Evolutionary conservation across 2,888 invertebrate species (phyloP).

Genomic region (Drosophila longiperda): DNA sequence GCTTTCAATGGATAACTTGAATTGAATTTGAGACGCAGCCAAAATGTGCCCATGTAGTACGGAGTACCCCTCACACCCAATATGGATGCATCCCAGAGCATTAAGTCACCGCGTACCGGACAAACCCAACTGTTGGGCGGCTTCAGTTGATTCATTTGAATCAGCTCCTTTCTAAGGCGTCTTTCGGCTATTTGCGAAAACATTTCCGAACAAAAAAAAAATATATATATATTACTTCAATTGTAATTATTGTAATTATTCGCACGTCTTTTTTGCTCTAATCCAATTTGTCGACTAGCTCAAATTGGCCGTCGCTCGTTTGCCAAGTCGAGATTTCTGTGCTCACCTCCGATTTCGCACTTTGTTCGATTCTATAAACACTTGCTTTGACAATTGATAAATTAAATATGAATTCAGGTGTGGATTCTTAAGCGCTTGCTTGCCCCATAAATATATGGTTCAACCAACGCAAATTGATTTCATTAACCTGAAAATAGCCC

Average conservation of each 20-base stretch:
- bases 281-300: background rate
- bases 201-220: background rate
- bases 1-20: conserved; percentile 26
- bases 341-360: background rate
- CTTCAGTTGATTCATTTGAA: background rate
- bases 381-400: background rate
- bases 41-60: conserved; percentile 35
- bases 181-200: conserved; percentile 14
- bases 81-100: conserved; percentile 38
- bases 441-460: background rate
- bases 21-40: conserved; percentile 17
- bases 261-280: background rate
- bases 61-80: conserved; percentile 21
- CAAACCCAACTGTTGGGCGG: conserved; percentile 18
- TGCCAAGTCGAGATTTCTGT: background rate
- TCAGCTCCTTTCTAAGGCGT: conserved; percentile 31
- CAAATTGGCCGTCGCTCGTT: background rate
- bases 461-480: background rate
- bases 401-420: background rate
- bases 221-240: too few relatives aligned
- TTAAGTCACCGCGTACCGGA: conserved; percentile 27
- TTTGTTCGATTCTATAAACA: background rate
- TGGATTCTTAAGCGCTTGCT: background rate
- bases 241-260: too few relatives aligned
- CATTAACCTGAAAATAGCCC: background rate